These are phyloP conservation scores for Eidolon dupreanum DNA, from an alignment of 2,797 vertebrate genomes.

Conservation along the genomic window DNA sequence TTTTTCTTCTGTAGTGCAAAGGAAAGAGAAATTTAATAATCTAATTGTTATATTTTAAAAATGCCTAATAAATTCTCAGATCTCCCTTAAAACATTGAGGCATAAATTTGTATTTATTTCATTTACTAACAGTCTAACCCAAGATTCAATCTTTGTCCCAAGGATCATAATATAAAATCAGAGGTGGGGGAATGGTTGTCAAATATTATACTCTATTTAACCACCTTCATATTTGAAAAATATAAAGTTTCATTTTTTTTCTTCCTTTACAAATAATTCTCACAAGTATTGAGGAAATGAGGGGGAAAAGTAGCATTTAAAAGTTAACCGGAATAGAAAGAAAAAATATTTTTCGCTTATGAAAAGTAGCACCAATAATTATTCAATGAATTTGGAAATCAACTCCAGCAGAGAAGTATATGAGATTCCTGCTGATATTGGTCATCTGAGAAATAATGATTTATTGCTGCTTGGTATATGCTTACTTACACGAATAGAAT, in stretches of 20 bases:
- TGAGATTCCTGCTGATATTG: constrained; percentile 86
- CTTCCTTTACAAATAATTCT: constrained; percentile 52
- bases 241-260: neutral
- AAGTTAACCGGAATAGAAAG: constrained; percentile 75
- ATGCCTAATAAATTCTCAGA: neutral
- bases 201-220: neutral
- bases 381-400: constrained; percentile 88
- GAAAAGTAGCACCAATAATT: constrained; percentile 87
- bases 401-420: constrained; percentile 85
- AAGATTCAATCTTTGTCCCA: neutral
- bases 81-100: constrained; percentile 29
- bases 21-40: constrained; percentile 40
- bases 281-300: constrained; percentile 62
- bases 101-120: neutral
- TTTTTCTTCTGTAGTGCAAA: constrained; percentile 3
- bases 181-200: neutral
- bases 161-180: neutral
- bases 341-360: constrained; percentile 81
- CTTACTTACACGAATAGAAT: constrained; percentile 83
- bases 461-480: constrained; percentile 84
- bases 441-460: constrained; percentile 89
- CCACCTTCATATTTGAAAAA: constrained; percentile 19
- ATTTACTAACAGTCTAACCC: neutral
- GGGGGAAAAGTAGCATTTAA: constrained; percentile 62
- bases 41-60: constrained; percentile 26